These are phyloP conservation scores for Mycteria americana DNA, from an alignment of 2,797 vertebrate genomes.

Conservation along the genomic window DNA sequence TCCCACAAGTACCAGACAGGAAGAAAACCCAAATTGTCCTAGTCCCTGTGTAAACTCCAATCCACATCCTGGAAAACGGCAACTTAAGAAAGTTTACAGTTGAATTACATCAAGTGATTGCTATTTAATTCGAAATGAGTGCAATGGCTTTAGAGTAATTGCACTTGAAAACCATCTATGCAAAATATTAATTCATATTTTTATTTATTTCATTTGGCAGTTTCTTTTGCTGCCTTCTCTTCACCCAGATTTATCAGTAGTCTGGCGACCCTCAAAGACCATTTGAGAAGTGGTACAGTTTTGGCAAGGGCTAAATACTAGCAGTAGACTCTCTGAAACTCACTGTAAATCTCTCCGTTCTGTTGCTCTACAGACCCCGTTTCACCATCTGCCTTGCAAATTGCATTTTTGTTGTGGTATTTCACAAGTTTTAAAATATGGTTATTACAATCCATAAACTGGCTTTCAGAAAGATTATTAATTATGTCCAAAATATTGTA, in stretches of 20 bases:
- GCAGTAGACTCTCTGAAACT: constrained; percentile 69
- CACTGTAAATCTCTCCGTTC: constrained; percentile 72
- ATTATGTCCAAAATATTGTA: constrained; percentile 78
- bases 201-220: constrained; percentile 53
- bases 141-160: not conserved
- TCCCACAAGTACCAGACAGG: not conserved
- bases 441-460: constrained; percentile 73
- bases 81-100: not conserved
- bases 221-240: constrained; percentile 38
- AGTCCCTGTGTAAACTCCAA: not conserved
- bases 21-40: not conserved
- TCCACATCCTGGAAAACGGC: not conserved
- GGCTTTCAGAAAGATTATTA: constrained; percentile 75
- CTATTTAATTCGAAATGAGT: not conserved
- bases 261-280: constrained; percentile 56
- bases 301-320: constrained; percentile 62
- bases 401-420: constrained; percentile 67
- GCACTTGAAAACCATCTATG: not conserved
- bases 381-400: constrained; percentile 71
- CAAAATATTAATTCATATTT: constrained; percentile 21
- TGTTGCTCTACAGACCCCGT: constrained; percentile 62
- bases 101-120: not conserved
- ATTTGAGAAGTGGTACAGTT: constrained; percentile 50
- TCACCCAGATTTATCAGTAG: constrained; percentile 46
- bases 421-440: constrained; percentile 75